These are phyloP conservation scores for Callospermophilus lateralis DNA, from an alignment of 2,113 vertebrate species.

Conservation along the genomic window DNA sequence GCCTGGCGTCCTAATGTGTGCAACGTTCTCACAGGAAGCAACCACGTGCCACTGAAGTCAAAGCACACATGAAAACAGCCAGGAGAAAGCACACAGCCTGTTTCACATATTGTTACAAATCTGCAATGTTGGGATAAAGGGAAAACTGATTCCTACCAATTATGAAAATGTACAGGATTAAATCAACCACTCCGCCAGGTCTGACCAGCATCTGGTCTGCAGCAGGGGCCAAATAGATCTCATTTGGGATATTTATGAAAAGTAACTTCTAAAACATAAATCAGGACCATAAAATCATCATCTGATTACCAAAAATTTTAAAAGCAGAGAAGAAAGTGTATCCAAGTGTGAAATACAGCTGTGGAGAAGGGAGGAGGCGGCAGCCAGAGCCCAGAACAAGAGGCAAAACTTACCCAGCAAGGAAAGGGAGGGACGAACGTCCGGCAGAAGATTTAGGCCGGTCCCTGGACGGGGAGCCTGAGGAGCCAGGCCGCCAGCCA, in stretches of 20 bases:
- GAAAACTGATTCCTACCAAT: constrained; percentile 84
- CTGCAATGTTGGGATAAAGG: constrained; percentile 83
- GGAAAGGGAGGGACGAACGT: constrained; percentile 50
- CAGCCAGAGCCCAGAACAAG: constrained; percentile 66
- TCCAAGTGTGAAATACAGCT: constrained; percentile 77
- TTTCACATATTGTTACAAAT: constrained; percentile 86
- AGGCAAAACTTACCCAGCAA: constrained; percentile 64
- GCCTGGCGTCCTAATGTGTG: constrained; percentile 56
- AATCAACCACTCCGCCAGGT: constrained; percentile 79
- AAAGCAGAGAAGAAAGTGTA: constrained; percentile 80
- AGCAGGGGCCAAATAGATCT: constrained; percentile 81
- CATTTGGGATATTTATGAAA: constrained; percentile 81
- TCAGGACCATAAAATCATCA: constrained; percentile 85
- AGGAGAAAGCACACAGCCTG: constrained; percentile 76
- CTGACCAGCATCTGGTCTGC: constrained; percentile 83
- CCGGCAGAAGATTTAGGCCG: neutral
- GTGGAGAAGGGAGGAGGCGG: constrained; percentile 63
- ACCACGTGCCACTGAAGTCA: constrained; percentile 82
- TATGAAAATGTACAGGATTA: constrained; percentile 84
- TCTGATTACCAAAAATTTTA: constrained; percentile 77
- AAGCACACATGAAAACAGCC: constrained; percentile 78
- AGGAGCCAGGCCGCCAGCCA: too few species aligned
- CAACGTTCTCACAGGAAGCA: constrained; percentile 77
- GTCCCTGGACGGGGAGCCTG: neutral
- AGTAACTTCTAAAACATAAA: constrained; percentile 85